Percentiles rank a stretch among this genome's conserved stretches.
Conservation (phyloP, 2,888 invertebrate species). For the Drosophila stalkeri region DNA sequence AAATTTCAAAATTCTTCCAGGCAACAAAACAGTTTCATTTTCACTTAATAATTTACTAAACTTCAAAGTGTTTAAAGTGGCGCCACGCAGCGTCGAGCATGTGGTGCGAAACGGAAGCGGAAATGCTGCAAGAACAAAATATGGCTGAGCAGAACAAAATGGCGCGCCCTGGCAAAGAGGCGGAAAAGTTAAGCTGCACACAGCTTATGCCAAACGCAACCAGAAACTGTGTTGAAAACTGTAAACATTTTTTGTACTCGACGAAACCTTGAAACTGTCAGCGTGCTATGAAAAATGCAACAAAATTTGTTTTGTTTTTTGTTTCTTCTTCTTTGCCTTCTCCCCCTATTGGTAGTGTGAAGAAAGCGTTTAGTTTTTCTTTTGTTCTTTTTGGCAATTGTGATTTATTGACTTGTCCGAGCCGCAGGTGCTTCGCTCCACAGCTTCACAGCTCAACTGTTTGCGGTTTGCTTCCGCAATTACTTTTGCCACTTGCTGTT, state of each 20-base stretch:
- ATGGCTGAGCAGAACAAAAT: constrained; percentile 40
- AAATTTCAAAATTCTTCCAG: background rate
- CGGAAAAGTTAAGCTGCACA: constrained; percentile 43
- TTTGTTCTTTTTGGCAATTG: constrained; percentile 15
- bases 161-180: constrained; percentile 21
- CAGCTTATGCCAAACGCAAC: constrained; percentile 10
- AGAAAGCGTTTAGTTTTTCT: background rate
- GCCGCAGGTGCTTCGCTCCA: constrained; percentile 52
- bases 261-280: constrained; percentile 27
- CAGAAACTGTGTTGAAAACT: constrained; percentile 30
- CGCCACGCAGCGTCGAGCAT: constrained; percentile 10
- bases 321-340: background rate
- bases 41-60: constrained; percentile 2
- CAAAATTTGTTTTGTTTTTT: background rate
- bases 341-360: background rate
- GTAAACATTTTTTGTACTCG: constrained; percentile 31
- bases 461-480: constrained; percentile 65
- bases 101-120: constrained; percentile 38
- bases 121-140: constrained; percentile 32
- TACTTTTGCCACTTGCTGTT: constrained; percentile 45
- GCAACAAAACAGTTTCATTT: background rate
- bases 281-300: constrained; percentile 18
- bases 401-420: constrained; percentile 67
- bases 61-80: constrained; percentile 2
- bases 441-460: constrained; percentile 6